Evolutionary conservation across 2,888 invertebrate genomes (phyloP).

Genomic region (Anoplius nigerrimus): DNA sequence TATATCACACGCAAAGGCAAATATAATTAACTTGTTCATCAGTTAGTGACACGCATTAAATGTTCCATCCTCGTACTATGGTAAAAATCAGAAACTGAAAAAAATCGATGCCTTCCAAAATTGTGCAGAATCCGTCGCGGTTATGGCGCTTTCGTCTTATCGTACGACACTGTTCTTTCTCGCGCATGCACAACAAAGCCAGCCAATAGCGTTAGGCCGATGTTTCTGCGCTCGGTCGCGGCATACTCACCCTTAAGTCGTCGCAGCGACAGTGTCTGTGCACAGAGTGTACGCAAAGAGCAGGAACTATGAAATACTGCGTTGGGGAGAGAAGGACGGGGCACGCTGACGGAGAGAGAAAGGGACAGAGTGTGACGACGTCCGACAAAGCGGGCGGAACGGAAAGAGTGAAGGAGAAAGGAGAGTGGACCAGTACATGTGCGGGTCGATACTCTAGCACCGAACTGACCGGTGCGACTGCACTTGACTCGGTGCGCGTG

Average conservation of each 20-base stretch:
- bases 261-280: background rate
- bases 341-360: conserved; percentile 14
- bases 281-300: no score
- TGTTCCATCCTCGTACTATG: no score
- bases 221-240: conserved; percentile 36
- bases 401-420: conserved; percentile 39
- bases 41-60: no score
- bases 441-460: conserved; percentile 70
- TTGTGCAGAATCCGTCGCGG: no score
- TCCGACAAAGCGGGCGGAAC: conserved; percentile 26
- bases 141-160: background rate
- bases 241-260: conserved; percentile 35
- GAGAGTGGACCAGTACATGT: conserved; percentile 47
- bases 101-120: no score
- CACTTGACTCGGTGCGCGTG: conserved; percentile 54
- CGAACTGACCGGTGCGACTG: conserved; percentile 50
- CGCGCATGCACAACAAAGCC: conserved; percentile 53
- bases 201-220: conserved; percentile 20
- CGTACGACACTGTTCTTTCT: conserved; percentile 36
- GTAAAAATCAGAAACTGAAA: no score
- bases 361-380: conserved; percentile 12
- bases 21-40: no score
- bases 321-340: conserved; percentile 13
- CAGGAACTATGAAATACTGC: no score
- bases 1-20: no score